Evolutionary conservation across 2,797 vertebrate species (phyloP), one percentile per base, ranked within the genome.

Genomic region (Eremophila alpestris): DNA sequence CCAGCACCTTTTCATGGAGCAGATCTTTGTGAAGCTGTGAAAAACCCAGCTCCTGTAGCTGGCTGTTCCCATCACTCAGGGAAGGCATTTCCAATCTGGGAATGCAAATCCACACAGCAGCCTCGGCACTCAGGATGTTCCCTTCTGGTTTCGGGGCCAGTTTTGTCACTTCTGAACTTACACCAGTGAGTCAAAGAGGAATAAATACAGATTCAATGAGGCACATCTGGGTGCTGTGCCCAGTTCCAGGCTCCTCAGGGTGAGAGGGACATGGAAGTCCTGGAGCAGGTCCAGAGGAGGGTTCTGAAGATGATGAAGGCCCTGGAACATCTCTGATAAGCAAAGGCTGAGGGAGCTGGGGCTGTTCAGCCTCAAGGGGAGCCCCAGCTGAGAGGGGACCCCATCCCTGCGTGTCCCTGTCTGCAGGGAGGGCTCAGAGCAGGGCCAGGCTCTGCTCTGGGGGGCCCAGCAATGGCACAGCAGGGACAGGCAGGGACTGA

Each of bases 301-400:
- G 0, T 0, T 0, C 3, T 2, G 2, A 48, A 1, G 11, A 29
- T 43, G 41, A 21, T 20, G 13, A 41, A 55, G 49, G 70, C 32
- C 10, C 16, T 38, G 43, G 10, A 60, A 11, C 8, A 43, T 21
- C 23, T 62, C 22, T 36, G 2, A 23, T 1, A 16, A 55, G 36
- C 1, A 55, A 18, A 56, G 16, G 56, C 27, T 76, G 78, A 49
- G 56, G 32, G 32, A 69, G 2, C 13, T 82, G 55, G 27, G 13
- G 5, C 13, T 68, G 32, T 17, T 62, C 48, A 55, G 22, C 11
- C 62, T 62, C 0, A 0, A n/a, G 32, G 36, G 2, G 48, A 41
- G 30, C n/a, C n/a, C 27, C 46, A 55, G 1, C 48, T 20, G 19
- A 69, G 55, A n/a, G 27, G 13, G 9, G 5, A n/a, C 13, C 15